Evolutionary conservation across 1,140 invertebrate species (phyloP).

Genomic region (Heliothis virescens): DNA sequence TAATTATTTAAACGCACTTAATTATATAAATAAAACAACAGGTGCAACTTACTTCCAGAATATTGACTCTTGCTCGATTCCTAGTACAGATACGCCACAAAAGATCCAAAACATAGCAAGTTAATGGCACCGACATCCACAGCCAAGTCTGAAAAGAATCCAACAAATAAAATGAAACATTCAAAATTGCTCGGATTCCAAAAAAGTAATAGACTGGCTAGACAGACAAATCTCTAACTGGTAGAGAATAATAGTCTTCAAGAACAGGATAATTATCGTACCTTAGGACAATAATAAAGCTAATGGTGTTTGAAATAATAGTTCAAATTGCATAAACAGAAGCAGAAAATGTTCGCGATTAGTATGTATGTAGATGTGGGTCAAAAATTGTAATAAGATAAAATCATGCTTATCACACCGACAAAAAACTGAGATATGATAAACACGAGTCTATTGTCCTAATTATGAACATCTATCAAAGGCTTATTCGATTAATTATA

Average conservation of each 20-base stretch:
- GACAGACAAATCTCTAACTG: neutral
- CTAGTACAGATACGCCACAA: slow-evolving; percentile 77
- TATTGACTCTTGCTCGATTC: slow-evolving; percentile 67
- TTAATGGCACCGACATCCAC: slow-evolving; percentile 76
- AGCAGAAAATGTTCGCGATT: too few species aligned
- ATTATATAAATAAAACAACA: too few species aligned
- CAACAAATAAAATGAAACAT: neutral
- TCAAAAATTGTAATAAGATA: neutral
- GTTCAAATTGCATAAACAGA: neutral
- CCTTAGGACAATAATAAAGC: too few species aligned
- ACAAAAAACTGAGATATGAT: neutral
- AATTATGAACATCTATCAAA: neutral
- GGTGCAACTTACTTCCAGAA: slow-evolving; percentile 71
- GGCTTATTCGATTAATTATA: too few species aligned
- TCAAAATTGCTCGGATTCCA: neutral
- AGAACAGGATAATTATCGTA: too few species aligned
- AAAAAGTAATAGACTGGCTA: neutral
- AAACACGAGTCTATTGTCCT: neutral
- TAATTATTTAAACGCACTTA: too few species aligned
- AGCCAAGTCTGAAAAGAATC: slow-evolving; percentile 74
- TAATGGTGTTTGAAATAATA: neutral
- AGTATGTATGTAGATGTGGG: neutral
- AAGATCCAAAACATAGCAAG: slow-evolving; percentile 72
- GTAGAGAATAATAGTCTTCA: neutral
- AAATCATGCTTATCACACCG: too few species aligned